Percentiles rank a stretch among this genome's conserved stretches.
These are phyloP conservation scores for Chelmon rostratus DNA, from an alignment of 2,797 vertebrate species.

Conservation along the genomic window DNA sequence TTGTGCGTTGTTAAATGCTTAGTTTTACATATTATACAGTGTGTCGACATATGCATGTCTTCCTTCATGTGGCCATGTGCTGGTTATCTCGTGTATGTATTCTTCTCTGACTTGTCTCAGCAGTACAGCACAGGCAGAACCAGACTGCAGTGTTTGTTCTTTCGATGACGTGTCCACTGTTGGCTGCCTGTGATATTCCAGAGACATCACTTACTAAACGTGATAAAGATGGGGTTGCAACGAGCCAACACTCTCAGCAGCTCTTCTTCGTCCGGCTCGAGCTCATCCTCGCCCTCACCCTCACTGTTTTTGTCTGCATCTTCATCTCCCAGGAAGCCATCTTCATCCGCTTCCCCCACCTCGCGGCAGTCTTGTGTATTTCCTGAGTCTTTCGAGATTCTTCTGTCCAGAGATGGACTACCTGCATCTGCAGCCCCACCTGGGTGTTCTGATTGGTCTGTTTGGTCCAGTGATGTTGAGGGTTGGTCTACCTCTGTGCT, in stretches of 20 bases:
- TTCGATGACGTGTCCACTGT: neutral
- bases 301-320: slow-evolving; percentile 66
- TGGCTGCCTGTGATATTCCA: slow-evolving; percentile 32
- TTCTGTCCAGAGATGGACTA: slow-evolving; percentile 32
- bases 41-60: neutral
- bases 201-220: slow-evolving; percentile 72
- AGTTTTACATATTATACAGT: slow-evolving; percentile 5
- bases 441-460: slow-evolving; percentile 28
- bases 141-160: slow-evolving; percentile 25
- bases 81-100: neutral
- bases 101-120: slow-evolving; percentile 14
- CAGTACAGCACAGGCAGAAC: slow-evolving; percentile 20
- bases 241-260: slow-evolving; percentile 71
- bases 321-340: slow-evolving; percentile 61
- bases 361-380: slow-evolving; percentile 6
- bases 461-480: slow-evolving; percentile 68
- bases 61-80: neutral
- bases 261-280: slow-evolving; percentile 76
- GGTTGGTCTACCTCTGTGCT: slow-evolving; percentile 53
- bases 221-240: slow-evolving; percentile 75
- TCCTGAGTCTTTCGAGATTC: slow-evolving; percentile 32
- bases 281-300: slow-evolving; percentile 57
- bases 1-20: slow-evolving; percentile 15
- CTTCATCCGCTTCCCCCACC: slow-evolving; percentile 35
- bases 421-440: neutral